Percentiles rank a stretch among this genome's conserved stretches.
These are phyloP conservation scores for Ennomos erosarius DNA, from an alignment of 2,888 invertebrate genomes.

Conservation along the genomic window DNA sequence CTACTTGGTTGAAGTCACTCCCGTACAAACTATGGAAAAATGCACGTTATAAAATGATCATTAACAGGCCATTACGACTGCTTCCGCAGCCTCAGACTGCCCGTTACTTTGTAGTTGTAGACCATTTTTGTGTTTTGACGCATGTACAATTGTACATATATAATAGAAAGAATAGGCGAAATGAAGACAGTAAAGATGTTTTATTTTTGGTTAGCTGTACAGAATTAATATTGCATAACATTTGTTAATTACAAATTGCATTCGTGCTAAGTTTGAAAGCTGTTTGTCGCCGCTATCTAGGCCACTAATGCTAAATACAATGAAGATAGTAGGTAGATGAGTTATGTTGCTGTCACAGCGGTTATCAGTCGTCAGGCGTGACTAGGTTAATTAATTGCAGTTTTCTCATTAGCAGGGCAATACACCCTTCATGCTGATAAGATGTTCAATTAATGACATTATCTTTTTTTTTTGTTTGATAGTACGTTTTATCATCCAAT, in stretches of 20 bases:
- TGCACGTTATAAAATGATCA: no score
- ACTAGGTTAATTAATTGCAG: constrained; percentile 54
- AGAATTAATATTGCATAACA: neutral
- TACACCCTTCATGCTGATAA: constrained; percentile 36
- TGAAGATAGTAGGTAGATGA: constrained; percentile 16
- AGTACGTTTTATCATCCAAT: no score
- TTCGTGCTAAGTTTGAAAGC: constrained; percentile 21
- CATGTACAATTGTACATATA: no score
- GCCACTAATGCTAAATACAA: constrained; percentile 21
- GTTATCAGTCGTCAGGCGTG: constrained; percentile 57
- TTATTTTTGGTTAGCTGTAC: neutral
- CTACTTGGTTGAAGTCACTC: no score
- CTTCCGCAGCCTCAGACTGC: no score
- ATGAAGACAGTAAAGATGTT: no score
- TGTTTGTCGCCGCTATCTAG: constrained; percentile 26
- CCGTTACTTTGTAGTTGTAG: no score
- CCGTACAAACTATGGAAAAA: no score
- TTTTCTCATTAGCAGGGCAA: constrained; percentile 35
- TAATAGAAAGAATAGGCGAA: no score
- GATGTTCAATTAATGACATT: constrained; percentile 28
- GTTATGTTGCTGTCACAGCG: constrained; percentile 31
- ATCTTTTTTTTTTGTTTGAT: constrained; percentile 10
- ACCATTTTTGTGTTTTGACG: no score
- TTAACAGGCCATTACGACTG: no score
- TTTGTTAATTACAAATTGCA: constrained; percentile 10